Base-by-base conservation (phyloP, 1,140 invertebrate species). In the Bicyclus anynana region DNA sequence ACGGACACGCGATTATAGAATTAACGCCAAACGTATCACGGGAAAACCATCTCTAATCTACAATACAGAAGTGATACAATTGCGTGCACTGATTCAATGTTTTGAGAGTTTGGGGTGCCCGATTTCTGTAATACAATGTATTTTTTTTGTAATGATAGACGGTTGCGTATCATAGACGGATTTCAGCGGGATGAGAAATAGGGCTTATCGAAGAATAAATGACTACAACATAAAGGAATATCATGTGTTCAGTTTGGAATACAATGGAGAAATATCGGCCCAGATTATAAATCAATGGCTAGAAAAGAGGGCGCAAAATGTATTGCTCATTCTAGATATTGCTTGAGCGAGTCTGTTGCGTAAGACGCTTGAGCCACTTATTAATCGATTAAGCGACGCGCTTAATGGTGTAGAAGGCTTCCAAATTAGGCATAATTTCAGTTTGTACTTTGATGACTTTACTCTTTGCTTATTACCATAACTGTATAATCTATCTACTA, bases 131-230 rank as follows among this genome's bases (percentile, higher is more conserved):
- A 37, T 38, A 56, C 54, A 55, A 37, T 48, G 20, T 48, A 21
- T 47, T 47, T 54, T 48, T 48, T 46, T 18, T 38, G 21, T 48
- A 33, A 56, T 49, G 5, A 40, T 33, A 33, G 53, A 47, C 44
- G 53, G 21, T 21, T 26, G 40, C 27, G 52, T 53, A 53, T 53
- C 40, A 53, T 53, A 17, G 40, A 42, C 27, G 40, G 26, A 46
- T 53, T 38, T 53, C 27, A 53, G 40, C 12, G 52, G 21, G 51
- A 53, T 53, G 52, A 53, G 52, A 46, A 53, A 44, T 44, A 21
- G 23, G 23, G 17, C 38, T 46, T 21, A 53, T 53, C 38, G 40
- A 21, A 53, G 37, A 29, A 53, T 53, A 53, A 38, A 53, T 46
- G 40, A 53, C n/a, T 46, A n/a, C 7, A 46, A 53, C 10, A 33